Conservation (phyloP, 2,888 invertebrate genomes). For the Onthophagus sagittarius region DNA sequence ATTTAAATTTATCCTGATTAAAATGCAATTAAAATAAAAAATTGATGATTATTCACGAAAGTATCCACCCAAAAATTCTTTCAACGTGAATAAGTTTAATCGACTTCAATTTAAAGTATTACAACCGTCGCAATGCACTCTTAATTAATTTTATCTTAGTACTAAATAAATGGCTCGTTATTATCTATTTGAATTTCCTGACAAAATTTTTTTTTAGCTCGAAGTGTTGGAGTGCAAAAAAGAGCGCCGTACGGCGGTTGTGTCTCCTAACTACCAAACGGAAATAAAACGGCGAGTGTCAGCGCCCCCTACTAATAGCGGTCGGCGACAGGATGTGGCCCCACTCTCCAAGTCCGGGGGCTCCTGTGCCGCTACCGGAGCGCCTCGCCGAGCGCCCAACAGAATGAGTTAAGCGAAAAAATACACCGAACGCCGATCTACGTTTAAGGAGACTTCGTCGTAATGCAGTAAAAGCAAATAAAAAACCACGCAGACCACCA, state of each 20-base stretch:
- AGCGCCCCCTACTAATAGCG: constrained; percentile 38
- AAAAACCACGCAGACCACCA: constrained; percentile 27
- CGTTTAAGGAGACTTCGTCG: constrained; percentile 20
- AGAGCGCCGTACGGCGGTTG: neutral
- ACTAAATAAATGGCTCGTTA: too few species aligned
- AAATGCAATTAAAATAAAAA: too few species aligned
- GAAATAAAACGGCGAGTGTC: constrained; percentile 33
- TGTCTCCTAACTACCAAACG: constrained; percentile 25
- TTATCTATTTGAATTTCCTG: too few species aligned
- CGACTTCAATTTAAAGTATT: too few species aligned
- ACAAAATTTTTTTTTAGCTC: too few species aligned
- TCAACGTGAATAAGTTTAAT: too few species aligned
- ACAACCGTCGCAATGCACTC: too few species aligned
- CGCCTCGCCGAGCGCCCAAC: constrained; percentile 34
- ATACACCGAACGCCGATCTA: too few species aligned
- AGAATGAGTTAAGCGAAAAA: constrained; percentile 13
- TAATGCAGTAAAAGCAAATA: constrained; percentile 33
- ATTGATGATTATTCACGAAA: neutral
- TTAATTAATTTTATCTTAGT: too few species aligned
- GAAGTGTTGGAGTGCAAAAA: neutral
- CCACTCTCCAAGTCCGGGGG: constrained; percentile 44
- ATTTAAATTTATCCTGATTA: too few species aligned
- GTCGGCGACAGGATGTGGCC: constrained; percentile 35
- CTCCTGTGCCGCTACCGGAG: constrained; percentile 38
- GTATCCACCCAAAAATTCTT: neutral